Evolutionary conservation across 1,140 invertebrate genomes (phyloP), one percentile per base, ranked within the genome.

Genomic region (Drosophila tristis): DNA sequence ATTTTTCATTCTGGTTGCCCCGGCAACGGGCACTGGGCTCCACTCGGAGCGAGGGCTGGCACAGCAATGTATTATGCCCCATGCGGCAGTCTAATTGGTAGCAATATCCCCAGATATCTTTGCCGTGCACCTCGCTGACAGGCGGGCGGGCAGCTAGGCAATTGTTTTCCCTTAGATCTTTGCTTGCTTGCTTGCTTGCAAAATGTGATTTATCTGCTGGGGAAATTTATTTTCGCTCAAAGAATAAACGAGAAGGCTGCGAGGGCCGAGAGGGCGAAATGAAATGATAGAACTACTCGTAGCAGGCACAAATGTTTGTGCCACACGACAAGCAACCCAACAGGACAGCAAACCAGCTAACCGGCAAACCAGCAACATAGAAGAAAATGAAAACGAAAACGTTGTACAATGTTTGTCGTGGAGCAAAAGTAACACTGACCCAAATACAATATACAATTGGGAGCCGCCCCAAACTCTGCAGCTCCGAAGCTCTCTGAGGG

Each of bases 141-240:
- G n/a, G n/a, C 26, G 7, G 26, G 5, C 42, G 16, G 62, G 20
- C 20, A 20, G 20, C 20, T 20, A 20, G 2, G 2, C 73, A 76
- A 76, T 68, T 76, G 63, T 67, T 74, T 71, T 74, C 20, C 15
- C 26, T 66, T 48, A 20, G 63, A 43, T 50, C 35, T 42, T 25
- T 3, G 23, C 26, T 48, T 13, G 50, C 16, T 15, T 5, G 20
- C 16, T 15, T 5, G 20, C 31, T 39, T 31, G 56, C 47, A 56
- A 77, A 77, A 77, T 77, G 73, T 77, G 74, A 77, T 77, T 77
- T 77, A 77, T 77, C 73, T 77, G 73, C 49, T 70, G 44, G 53
- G 57, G 50, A 76, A 77, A 77, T 77, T 77, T 76, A 77, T 76
- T 77, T 76, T 64, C 43, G 50, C 67, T 5, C 35, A 39, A 39